These are phyloP conservation scores for Triplophysa siluroides DNA, from an alignment of 2,113 vertebrate species.

Conservation along the genomic window DNA sequence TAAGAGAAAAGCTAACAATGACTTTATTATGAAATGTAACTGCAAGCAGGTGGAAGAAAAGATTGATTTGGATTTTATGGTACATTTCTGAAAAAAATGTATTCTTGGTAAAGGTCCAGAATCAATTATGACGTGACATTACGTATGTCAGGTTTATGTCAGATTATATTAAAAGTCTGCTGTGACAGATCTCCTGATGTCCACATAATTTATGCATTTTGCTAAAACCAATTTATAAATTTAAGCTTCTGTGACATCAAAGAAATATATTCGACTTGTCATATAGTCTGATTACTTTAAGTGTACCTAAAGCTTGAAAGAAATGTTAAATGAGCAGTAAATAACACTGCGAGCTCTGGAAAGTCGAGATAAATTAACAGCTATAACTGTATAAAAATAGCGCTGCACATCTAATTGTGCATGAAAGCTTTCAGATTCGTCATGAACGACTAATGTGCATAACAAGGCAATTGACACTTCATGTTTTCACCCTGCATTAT, in stretches of 20 bases:
- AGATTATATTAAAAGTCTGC: neutral
- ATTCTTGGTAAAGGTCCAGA: neutral
- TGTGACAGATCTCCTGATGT: neutral
- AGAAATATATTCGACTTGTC: neutral
- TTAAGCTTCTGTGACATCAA: neutral
- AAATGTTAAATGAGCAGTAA: slow-evolving; percentile 5
- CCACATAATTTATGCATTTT: neutral
- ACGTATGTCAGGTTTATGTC: neutral
- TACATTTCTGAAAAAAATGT: neutral
- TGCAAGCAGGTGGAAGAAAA: neutral
- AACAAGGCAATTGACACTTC: slow-evolving; percentile 27
- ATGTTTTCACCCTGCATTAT: slow-evolving; percentile 10
- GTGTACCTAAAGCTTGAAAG: neutral
- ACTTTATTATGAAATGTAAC: neutral
- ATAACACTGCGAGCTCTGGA: neutral
- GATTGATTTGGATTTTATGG: neutral
- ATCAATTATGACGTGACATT: neutral
- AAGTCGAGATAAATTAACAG: neutral
- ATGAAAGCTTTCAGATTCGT: slow-evolving; percentile 28
- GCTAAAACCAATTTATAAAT: neutral
- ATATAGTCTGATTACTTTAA: neutral
- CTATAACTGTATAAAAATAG: neutral
- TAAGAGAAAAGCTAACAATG: neutral
- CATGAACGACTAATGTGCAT: slow-evolving; percentile 11
- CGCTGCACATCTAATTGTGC: slow-evolving; percentile 24